A percentile compares a stretch with the other conserved stretches of the same genome.
These are phyloP conservation scores for Drosophila nannoptera DNA, from an alignment of 1,140 invertebrate genomes.

Conservation along the genomic window DNA sequence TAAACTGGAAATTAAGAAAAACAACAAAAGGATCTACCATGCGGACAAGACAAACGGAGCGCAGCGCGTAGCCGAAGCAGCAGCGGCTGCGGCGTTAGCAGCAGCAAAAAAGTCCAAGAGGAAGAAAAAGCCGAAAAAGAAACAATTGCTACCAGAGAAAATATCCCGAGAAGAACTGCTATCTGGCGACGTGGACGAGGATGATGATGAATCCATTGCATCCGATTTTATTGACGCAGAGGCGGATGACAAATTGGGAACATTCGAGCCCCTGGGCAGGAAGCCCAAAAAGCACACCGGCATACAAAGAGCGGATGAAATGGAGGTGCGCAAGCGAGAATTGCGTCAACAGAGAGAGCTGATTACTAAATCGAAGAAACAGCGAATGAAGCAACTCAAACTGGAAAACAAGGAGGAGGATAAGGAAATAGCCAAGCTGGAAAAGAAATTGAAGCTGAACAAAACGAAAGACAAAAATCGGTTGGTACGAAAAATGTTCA, in stretches of 20 bases:
- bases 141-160: conserved; percentile 52
- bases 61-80: conserved; percentile 56
- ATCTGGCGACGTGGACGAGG: conserved; percentile 51
- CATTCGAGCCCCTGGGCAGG: conserved; percentile 38
- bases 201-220: conserved; percentile 72
- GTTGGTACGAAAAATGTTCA: conserved; percentile 86
- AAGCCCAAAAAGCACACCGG: conserved; percentile 33
- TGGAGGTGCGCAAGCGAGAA: conserved; percentile 74
- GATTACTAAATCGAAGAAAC: conserved; percentile 81
- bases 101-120: conserved; percentile 33
- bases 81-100: conserved; percentile 43
- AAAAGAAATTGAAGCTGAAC: conserved; percentile 91
- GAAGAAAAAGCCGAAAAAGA: conserved; percentile 40
- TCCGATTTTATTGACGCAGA: conserved; percentile 77
- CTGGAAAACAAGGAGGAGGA: conserved; percentile 90
- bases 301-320: conserved; percentile 59
- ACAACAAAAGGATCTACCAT: conserved; percentile 76
- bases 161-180: conserved; percentile 54
- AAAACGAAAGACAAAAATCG: conserved; percentile 85
- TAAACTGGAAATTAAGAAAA: conserved; percentile 81
- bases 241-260: conserved; percentile 49
- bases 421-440: conserved; percentile 87
- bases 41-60: conserved; percentile 64
- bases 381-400: conserved; percentile 83
- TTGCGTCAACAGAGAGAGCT: conserved; percentile 80